These are phyloP conservation scores for Murina feae DNA, from an alignment of 2,113 vertebrate species.

Conservation along the genomic window DNA sequence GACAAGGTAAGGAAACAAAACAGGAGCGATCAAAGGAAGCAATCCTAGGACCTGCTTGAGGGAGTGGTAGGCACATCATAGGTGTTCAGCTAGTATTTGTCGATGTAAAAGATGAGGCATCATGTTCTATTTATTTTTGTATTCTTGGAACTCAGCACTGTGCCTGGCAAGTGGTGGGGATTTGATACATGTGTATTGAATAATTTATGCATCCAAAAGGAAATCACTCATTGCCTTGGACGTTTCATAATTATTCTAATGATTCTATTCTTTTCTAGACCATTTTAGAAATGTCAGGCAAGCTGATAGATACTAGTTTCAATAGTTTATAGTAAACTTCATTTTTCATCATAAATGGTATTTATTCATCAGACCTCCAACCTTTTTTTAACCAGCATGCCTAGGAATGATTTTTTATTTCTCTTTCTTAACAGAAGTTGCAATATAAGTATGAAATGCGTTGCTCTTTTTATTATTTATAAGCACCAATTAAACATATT, in stretches of 20 bases:
- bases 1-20: not conserved
- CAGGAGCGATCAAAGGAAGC: not conserved
- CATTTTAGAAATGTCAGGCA: conserved; percentile 8
- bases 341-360: not conserved
- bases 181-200: not conserved
- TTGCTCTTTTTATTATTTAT: not conserved
- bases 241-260: not conserved
- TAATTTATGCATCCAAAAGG: not conserved
- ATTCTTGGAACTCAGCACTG: not conserved
- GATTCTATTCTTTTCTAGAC: not conserved
- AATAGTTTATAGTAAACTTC: not conserved
- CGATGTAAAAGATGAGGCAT: not conserved
- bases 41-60: not conserved
- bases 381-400: not conserved
- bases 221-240: not conserved
- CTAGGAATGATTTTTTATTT: not conserved
- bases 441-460: not conserved
- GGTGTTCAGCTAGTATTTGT: not conserved
- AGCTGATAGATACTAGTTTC: not conserved
- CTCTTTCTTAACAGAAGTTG: not conserved
- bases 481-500: not conserved
- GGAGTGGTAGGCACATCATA: not conserved
- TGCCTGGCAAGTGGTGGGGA: not conserved
- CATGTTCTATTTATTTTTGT: conserved; percentile 18
- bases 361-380: not conserved